phyloP scores from a whole-genome alignment of 2,113 vertebrate species.

The Murina feae region DNA sequence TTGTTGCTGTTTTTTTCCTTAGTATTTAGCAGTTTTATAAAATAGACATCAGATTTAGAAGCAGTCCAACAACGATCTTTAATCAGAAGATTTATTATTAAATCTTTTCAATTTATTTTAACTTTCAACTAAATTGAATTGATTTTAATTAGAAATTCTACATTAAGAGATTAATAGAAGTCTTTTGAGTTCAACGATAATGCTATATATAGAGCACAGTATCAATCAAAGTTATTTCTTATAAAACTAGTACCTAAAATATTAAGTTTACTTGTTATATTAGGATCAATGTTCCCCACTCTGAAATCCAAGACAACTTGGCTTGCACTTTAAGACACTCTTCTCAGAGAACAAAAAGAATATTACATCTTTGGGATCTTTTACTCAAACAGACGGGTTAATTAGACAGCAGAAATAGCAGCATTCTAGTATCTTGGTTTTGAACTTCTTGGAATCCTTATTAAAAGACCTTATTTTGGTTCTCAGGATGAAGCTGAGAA shows the following conservation, averaged over 20 bases:
- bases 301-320: constrained; percentile 1
- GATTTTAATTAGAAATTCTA: not conserved
- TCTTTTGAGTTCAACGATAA: not conserved
- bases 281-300: not conserved
- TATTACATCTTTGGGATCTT: not conserved
- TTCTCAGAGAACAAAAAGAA: constrained; percentile 11
- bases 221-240: not conserved
- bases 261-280: not conserved
- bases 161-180: not conserved
- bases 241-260: not conserved
- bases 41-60: not conserved
- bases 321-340: not conserved
- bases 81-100: not conserved
- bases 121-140: not conserved
- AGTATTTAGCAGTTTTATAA: not conserved
- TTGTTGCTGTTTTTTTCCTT: not conserved
- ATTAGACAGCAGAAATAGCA: constrained; percentile 39
- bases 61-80: not conserved
- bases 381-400: constrained; percentile 17
- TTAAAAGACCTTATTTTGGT: not conserved
- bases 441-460: constrained; percentile 3
- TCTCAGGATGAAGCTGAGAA: not conserved
- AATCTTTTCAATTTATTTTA: not conserved
- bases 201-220: not conserved
- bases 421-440: not conserved